A percentile compares a stretch with the other conserved stretches of the same genome.
Conservation (phyloP, 2,113 vertebrate genomes). For the Bagarius yarrelli region DNA sequence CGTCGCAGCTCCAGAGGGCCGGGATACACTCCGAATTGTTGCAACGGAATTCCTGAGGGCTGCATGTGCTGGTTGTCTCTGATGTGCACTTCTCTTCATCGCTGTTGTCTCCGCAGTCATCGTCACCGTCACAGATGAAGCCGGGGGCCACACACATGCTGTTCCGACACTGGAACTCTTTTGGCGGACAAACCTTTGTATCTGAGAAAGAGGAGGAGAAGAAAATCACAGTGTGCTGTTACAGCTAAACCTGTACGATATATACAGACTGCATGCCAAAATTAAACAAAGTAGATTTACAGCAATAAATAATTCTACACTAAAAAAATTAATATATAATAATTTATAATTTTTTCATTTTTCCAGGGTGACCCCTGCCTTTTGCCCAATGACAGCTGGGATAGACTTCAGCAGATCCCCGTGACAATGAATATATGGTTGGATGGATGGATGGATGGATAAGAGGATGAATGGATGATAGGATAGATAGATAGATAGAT, state of each 20-base stretch:
- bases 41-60: constrained; percentile 90
- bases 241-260: not conserved
- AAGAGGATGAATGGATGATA: too few relatives aligned
- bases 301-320: not conserved
- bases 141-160: constrained; percentile 82
- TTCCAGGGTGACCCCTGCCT: too few relatives aligned
- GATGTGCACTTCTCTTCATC: constrained; percentile 86
- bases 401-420: too few relatives aligned
- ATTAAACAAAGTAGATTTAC: not conserved
- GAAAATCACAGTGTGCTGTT: not conserved
- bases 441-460: too few relatives aligned
- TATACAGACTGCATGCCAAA: not conserved
- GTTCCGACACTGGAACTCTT: constrained; percentile 89
- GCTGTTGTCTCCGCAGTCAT: constrained; percentile 87
- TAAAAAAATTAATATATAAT: too few relatives aligned
- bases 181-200: constrained; percentile 79
- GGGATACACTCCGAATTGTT: constrained; percentile 88
- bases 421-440: too few relatives aligned
- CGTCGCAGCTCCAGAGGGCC: constrained; percentile 89
- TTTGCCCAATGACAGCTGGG: too few relatives aligned
- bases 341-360: too few relatives aligned
- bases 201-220: constrained; percentile 54
- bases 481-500: too few relatives aligned
- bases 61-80: constrained; percentile 80
- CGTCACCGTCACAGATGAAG: constrained; percentile 88